These are phyloP conservation scores for Uria aalge DNA, from an alignment of 2,113 vertebrate species.

Conservation along the genomic window DNA sequence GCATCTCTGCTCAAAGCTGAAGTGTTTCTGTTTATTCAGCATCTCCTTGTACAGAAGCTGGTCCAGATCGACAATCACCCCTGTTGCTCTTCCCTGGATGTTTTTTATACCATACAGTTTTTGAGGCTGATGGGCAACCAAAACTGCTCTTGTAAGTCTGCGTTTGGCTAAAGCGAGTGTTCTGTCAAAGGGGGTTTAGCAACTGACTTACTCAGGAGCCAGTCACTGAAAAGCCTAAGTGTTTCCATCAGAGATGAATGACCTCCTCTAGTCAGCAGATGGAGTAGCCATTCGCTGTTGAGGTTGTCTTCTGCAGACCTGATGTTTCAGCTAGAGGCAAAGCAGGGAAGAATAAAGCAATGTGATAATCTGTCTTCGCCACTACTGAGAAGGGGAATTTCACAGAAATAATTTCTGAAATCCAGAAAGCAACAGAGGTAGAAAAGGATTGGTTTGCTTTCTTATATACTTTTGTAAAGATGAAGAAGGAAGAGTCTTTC, in stretches of 20 bases:
- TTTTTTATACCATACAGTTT: neutral
- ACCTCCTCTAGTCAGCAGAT: neutral
- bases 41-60: neutral
- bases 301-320: neutral
- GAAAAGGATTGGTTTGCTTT: neutral
- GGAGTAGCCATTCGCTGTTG: neutral
- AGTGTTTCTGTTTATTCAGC: neutral
- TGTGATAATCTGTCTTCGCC: neutral
- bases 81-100: neutral
- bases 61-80: neutral
- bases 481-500: neutral
- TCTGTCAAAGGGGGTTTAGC: neutral
- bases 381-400: neutral
- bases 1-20: neutral
- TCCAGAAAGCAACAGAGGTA: neutral
- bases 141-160: neutral
- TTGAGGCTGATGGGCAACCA: neutral
- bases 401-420: neutral
- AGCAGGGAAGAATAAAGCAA: neutral
- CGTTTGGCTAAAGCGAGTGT: neutral
- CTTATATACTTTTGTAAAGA: neutral
- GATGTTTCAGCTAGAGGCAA: neutral
- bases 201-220: neutral
- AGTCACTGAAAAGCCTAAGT: neutral
- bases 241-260: neutral